Evolutionary conservation across 2,797 vertebrate genomes (phyloP).

Genomic region (Amniataba percoides): DNA sequence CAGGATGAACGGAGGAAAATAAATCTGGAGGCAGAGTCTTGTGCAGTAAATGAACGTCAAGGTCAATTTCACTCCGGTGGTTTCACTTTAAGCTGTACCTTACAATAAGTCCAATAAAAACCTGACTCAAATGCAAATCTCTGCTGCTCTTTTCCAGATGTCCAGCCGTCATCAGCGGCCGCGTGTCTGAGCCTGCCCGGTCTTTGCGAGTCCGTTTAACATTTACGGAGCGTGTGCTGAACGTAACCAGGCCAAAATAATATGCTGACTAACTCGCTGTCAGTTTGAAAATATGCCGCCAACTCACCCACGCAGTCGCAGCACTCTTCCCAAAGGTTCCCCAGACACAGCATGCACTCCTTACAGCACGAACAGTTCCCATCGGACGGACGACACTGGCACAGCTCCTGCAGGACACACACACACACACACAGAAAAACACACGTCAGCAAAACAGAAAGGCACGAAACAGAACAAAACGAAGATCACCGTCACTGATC

Average conservation of each 20-base stretch:
- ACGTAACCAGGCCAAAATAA: not conserved
- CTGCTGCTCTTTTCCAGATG: not conserved
- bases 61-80: not conserved
- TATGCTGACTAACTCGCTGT: conserved; percentile 24
- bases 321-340: conserved; percentile 98
- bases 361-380: conserved; percentile 98
- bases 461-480: not conserved
- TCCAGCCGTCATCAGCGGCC: not conserved
- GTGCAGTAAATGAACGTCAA: not conserved
- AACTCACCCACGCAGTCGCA: conserved; percentile 97
- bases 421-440: conserved; percentile 31
- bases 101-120: not conserved
- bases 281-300: conserved; percentile 15
- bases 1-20: not conserved
- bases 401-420: conserved; percentile 90
- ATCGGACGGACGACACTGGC: conserved; percentile 95
- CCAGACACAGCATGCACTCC: conserved; percentile 98
- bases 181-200: not conserved
- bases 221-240: not conserved
- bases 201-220: too few relatives aligned
- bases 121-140: not conserved
- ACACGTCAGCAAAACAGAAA: conserved; percentile 16
- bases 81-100: not conserved
- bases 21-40: not conserved
- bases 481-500: not conserved